Evolutionary conservation across 2,888 invertebrate species (phyloP).

Genomic region (Drosophila emarginata): DNA sequence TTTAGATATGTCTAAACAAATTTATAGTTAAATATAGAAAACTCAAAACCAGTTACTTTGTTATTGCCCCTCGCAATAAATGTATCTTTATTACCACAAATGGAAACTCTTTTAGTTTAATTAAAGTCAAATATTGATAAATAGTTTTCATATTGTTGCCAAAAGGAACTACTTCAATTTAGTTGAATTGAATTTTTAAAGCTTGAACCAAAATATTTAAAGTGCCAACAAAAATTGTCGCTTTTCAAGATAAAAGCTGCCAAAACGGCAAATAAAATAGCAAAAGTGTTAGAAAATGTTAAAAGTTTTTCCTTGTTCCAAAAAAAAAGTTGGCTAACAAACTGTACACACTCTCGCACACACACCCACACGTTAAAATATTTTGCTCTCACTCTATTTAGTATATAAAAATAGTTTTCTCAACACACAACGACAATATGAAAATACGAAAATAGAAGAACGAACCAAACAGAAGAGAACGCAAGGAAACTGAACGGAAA

Average conservation of each 20-base stretch:
- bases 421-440: constrained; percentile 55
- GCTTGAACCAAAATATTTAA: constrained; percentile 18
- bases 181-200: constrained; percentile 16
- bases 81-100: background rate
- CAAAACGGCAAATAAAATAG: constrained; percentile 38
- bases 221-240: constrained; percentile 16
- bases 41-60: background rate
- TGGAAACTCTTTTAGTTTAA: background rate
- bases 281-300: constrained; percentile 54
- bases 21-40: no score
- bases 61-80: background rate
- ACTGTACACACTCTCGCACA: constrained; percentile 34
- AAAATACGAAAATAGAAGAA: constrained; percentile 38
- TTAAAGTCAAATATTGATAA: background rate
- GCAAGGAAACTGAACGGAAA: constrained; percentile 11
- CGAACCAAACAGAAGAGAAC: constrained; percentile 28
- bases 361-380: constrained; percentile 15
- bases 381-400: background rate
- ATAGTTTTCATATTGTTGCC: background rate
- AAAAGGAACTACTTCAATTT: background rate
- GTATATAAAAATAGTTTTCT: constrained; percentile 37
- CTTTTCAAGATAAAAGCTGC: constrained; percentile 44
- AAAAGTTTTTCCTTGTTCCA: constrained; percentile 50
- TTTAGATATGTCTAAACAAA: no score
- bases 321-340: constrained; percentile 55